Conservation (phyloP, 2,888 invertebrate species). For the Oligia latruncula region DNA sequence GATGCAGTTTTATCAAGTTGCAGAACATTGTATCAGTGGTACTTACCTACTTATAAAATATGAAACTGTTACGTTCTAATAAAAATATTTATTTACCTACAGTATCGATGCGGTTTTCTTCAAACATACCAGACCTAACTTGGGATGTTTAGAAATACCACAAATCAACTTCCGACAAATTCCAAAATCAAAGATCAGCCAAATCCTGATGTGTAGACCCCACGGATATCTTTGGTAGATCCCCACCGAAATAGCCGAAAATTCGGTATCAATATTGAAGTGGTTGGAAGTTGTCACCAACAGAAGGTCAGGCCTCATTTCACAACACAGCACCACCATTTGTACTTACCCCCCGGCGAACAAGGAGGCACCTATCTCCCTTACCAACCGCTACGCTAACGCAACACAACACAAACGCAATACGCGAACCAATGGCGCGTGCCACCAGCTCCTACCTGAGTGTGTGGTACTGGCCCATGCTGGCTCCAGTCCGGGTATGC, state of each 20-base stretch:
- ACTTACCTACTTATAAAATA: neutral
- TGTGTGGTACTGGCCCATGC: conserved; percentile 62
- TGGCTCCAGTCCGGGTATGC: conserved; percentile 53
- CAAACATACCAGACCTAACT: neutral
- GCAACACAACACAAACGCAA: conserved; percentile 60
- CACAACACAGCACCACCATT: conserved; percentile 38
- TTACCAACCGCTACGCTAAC: conserved; percentile 35
- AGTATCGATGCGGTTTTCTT: neutral
- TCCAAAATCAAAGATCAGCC: neutral
- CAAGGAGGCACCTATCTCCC: conserved; percentile 43
- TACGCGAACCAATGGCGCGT: conserved; percentile 47
- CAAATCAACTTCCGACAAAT: neutral
- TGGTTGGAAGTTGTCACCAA: conserved; percentile 8
- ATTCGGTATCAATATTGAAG: neutral
- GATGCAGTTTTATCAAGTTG: neutral
- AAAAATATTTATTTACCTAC: neutral
- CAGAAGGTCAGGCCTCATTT: conserved; percentile 3
- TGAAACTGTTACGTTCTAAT: neutral
- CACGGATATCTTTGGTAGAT: too few species aligned
- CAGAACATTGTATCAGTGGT: neutral
- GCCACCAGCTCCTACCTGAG: conserved; percentile 61
- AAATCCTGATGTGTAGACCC: neutral
- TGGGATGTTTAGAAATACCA: neutral
- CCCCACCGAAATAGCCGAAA: neutral
- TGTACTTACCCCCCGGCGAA: conserved; percentile 44